Evolutionary conservation across 2,797 vertebrate genomes (phyloP), one percentile per base, ranked within the genome.

Genomic region (Brachyalestes nurse): DNA sequence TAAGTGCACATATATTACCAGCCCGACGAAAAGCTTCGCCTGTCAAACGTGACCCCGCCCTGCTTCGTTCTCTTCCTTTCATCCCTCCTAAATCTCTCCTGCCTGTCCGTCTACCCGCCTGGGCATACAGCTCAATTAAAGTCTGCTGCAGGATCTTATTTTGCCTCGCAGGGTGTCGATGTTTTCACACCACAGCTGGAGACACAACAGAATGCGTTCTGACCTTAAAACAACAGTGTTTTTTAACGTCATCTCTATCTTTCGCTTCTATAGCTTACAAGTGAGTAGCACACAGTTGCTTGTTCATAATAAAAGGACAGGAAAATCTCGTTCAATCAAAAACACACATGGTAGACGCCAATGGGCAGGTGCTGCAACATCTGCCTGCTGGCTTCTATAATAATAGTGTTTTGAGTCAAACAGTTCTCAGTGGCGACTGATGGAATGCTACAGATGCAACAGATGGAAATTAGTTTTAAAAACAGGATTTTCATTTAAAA

Each of bases 71-170:
- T 13, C 67, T 83, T 89, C 79, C 87, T 80, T 79, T 85, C 82
- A 79, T 87, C 75, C 69, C 57, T 83, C 49, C 86, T 88, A 90
- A 91, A 92, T 91, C 91, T 90, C 84, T 17, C 45, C 69, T 85
- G 89, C 87, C 84, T 85, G 88, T 92, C 88, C 86, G 81, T 92
- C 91, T 88, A 82, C 91, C 91, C 87, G 86, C 92, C 88, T 90
- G 88, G 89, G 85, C 75, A 82, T 90, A 92, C 88, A 86, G 88
- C 90, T 93, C 90, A 93, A 94, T 93, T 93, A 94, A 90, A 78
- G 72, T 55, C 77, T 57, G 82, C 16, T 53, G 67, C 49, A 40
- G 71, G 61, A 84, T 82, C 61, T 65, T 76, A 75, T 78, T 82
- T 82, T 72, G 66, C 70, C 10, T 28, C 34, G 66, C 45, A 72